Conservation (phyloP, 2,888 invertebrate genomes). For the Heteromurus nitidus region DNA sequence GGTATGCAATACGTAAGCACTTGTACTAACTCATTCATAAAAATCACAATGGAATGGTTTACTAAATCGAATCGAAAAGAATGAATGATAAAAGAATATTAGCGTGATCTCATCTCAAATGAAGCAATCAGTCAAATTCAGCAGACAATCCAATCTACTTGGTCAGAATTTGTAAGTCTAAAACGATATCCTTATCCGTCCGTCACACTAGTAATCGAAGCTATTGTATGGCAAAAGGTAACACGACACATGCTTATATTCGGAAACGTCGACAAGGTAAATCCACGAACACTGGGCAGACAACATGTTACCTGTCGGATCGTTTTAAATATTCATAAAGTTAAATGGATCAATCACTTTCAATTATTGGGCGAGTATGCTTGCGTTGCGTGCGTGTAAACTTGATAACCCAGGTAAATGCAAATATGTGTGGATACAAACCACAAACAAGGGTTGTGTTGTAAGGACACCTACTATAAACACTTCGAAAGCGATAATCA, state of each 20-base stretch:
- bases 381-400: too few species aligned
- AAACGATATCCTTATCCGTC: not conserved
- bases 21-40: too few species aligned
- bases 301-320: constrained; percentile 11
- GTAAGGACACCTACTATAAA: too few species aligned
- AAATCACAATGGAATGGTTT: too few species aligned
- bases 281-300: not conserved
- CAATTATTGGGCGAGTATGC: not conserved
- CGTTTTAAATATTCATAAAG: constrained; percentile 28
- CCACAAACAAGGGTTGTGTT: too few species aligned
- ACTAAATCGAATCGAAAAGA: too few species aligned
- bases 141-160: not conserved
- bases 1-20: too few species aligned
- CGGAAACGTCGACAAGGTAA: not conserved
- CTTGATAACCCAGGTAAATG: too few species aligned
- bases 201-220: not conserved
- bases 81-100: too few species aligned
- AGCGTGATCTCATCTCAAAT: not conserved
- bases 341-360: constrained; percentile 26
- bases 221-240: not conserved
- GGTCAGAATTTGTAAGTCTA: too few species aligned
- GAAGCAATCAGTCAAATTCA: constrained; percentile 19
- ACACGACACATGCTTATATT: not conserved
- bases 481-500: not conserved
- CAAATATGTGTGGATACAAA: too few species aligned